Base-by-base conservation (phyloP, 2,797 vertebrate genomes). In the Pogoniulus pusillus region DNA sequence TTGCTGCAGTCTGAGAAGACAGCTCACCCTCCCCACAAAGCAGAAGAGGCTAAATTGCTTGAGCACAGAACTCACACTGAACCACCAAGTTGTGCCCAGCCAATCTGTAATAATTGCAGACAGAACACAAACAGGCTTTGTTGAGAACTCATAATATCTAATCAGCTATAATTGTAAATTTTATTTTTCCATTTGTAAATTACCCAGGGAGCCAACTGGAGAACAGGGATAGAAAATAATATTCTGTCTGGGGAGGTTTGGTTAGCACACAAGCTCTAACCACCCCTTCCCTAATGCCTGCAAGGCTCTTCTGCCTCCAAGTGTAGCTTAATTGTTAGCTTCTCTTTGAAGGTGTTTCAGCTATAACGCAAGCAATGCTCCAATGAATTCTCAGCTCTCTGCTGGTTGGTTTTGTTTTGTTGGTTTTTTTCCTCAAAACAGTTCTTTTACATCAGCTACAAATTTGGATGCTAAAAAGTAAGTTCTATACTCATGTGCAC, bases 81-180 rank as follows among this genome's bases (percentile, higher is more conserved):
- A 83, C 90, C 81, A 94, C 63, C 49, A 65, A 87, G 73, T 83
- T 78, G 53, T 76, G 63, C 70, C 76, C 89, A 91, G 82, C 63
- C 85, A 75, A 82, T 81, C 57, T 41, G 34, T 80, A 94, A 91
- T 90, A 95, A 94, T 2, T 94, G 90, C 66, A 79, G 54, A 78
- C 29, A 82, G 88, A 92, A 94, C 49, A 89, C 49, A 96, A 90
- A 93, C 70, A 89, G 13, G 53, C 74, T 94, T 96, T 95, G 82
- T 94, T 93, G 66, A 87, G 57, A 95, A 64, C 63, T 90, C 82
- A 95, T 83, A 94, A 91, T 95, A 94, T 87, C 93, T 95, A 94
- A 95, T 96, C 94, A 96, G 74, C 63, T 68, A 79, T 83, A 96
- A 96, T 81, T 95, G 85, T 82, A 94, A 95, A 93, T 90, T 93